phyloP scores from a whole-genome alignment of 2,888 invertebrate species.

The Psylliodes chrysocephalus region DNA sequence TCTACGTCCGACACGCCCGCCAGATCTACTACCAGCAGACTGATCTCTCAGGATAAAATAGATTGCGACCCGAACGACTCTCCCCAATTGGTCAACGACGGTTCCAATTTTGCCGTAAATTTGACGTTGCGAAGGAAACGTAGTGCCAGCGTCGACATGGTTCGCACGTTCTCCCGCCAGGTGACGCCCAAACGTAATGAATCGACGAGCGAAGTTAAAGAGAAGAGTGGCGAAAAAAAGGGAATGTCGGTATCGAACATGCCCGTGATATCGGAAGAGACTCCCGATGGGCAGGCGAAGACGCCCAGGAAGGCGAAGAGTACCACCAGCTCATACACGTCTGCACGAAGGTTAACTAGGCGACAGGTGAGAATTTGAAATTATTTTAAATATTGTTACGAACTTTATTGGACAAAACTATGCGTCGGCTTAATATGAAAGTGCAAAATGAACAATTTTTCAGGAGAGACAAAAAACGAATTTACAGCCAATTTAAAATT shows the following conservation, averaged over 20 bases:
- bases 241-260: slow-evolving; percentile 34
- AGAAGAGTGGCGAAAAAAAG: slow-evolving; percentile 25
- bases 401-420: no score
- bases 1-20: background rate
- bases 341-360: slow-evolving; percentile 64
- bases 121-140: slow-evolving; percentile 32
- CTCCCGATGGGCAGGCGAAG: slow-evolving; percentile 1
- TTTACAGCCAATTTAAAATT: no score
- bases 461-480: no score
- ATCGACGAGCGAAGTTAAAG: slow-evolving; percentile 23
- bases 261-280: slow-evolving; percentile 43
- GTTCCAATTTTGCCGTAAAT: slow-evolving; percentile 19
- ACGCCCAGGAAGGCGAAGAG: slow-evolving; percentile 32
- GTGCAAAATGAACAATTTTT: no score
- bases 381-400: no score
- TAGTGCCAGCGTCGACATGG: slow-evolving; percentile 44
- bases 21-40: background rate
- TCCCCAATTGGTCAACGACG: slow-evolving; percentile 22
- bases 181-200: slow-evolving; percentile 39
- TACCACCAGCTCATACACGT: slow-evolving; percentile 48
- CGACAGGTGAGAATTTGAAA: slow-evolving; percentile 62
- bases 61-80: slow-evolving; percentile 22
- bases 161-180: slow-evolving; percentile 31
- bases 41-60: slow-evolving; percentile 12
- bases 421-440: no score